A percentile compares a stretch with the other conserved stretches of the same genome.
Evolutionary conservation across 2,888 invertebrate genomes (phyloP).

Genomic region (Hydraecia micacea): DNA sequence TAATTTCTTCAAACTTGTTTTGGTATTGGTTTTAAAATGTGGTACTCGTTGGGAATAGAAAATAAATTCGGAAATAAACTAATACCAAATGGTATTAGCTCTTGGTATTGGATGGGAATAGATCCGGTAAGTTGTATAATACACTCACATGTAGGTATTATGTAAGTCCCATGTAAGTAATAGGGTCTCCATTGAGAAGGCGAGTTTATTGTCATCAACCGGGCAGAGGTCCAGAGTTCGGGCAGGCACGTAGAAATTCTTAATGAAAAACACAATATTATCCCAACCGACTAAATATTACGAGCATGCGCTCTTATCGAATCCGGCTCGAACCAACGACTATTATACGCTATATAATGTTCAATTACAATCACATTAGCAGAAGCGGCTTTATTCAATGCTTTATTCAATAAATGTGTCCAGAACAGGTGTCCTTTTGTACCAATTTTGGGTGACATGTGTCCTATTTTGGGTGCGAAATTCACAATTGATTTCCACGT

Average conservation of each 20-base stretch:
- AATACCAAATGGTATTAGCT: too few species aligned
- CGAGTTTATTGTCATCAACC: background rate
- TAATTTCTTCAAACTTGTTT: too few species aligned
- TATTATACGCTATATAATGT: background rate
- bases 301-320: background rate
- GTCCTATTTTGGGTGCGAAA: constrained; percentile 11
- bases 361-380: background rate
- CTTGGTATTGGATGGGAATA: too few species aligned
- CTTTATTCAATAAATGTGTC: background rate
- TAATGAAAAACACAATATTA: constrained; percentile 21
- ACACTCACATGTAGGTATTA: background rate
- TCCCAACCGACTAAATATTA: background rate
- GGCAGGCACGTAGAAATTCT: background rate
- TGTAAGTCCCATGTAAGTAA: background rate
- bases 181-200: background rate
- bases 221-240: background rate
- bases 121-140: background rate
- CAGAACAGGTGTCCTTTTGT: background rate
- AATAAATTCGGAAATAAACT: too few species aligned
- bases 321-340: background rate
- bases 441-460: background rate
- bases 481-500: constrained; percentile 14
- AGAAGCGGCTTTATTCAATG: background rate
- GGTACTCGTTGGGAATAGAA: too few species aligned
- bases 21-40: too few species aligned